These are phyloP conservation scores for Gonatopus flavifemur DNA, from an alignment of 1,140 invertebrate genomes.

Conservation along the genomic window DNA sequence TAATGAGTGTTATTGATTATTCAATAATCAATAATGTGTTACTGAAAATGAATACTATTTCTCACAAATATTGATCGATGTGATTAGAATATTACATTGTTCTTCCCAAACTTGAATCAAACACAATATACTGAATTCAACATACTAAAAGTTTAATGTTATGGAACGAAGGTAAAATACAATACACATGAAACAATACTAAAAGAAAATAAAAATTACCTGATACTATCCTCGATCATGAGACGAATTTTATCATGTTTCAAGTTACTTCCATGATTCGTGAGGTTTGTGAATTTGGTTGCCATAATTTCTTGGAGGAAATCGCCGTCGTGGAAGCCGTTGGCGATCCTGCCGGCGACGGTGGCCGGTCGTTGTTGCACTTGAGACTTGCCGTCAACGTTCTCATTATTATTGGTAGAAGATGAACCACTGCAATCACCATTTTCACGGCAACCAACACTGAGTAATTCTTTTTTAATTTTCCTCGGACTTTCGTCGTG, in stretches of 20 bases:
- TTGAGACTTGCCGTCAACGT: not conserved
- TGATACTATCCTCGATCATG: conserved; percentile 56
- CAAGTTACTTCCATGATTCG: conserved; percentile 35
- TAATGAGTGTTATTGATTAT: too few species aligned
- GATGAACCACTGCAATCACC: conserved; percentile 8
- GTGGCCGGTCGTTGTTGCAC: conserved; percentile 15
- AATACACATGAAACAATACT: not conserved
- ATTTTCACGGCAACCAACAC: conserved; percentile 32
- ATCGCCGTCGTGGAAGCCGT: conserved; percentile 47
- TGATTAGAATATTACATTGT: too few species aligned
- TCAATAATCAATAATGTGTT: too few species aligned
- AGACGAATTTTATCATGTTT: conserved; percentile 55
- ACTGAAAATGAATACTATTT: too few species aligned
- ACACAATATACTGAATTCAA: too few species aligned
- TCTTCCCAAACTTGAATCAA: too few species aligned
- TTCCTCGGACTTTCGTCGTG: conserved; percentile 18
- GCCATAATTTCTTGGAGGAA: conserved; percentile 47
- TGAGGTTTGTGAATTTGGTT: conserved; percentile 39
- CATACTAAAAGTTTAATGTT: too few species aligned
- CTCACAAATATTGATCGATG: too few species aligned
- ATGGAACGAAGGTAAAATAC: too few species aligned
- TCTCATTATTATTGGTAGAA: conserved; percentile 7
- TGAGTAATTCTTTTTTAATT: conserved; percentile 43
- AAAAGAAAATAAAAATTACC: conserved; percentile 45
- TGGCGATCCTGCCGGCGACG: conserved; percentile 27